phyloP scores from a whole-genome alignment of 2,113 vertebrate species.

The Psammodynastes pulverulentus region DNA sequence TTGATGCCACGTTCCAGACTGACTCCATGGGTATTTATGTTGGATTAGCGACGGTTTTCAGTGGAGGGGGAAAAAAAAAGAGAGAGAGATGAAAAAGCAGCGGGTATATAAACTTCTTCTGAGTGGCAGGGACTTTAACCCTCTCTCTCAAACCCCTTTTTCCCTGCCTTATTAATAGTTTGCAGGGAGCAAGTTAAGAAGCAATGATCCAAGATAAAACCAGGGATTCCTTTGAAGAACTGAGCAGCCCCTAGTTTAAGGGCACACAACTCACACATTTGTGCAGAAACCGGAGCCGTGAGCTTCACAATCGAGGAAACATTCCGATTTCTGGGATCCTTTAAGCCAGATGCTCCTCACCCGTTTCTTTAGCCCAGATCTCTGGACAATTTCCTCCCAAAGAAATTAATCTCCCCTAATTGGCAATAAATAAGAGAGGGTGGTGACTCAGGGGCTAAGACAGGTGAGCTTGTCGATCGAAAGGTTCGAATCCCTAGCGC shows the following conservation, averaged over 20 bases:
- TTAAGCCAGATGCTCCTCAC: not conserved
- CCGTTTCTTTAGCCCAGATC: not conserved
- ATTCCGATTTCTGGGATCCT: not conserved
- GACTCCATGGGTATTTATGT: conserved; percentile 62
- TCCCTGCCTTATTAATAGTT: not conserved
- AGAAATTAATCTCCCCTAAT: not conserved
- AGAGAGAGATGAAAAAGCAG: conserved; percentile 5
- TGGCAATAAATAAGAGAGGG: too few relatives aligned
- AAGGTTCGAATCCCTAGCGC: too few relatives aligned
- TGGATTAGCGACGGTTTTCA: conserved; percentile 53
- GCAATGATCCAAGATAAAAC: not conserved
- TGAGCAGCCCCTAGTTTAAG: not conserved
- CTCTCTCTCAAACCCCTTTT: not conserved
- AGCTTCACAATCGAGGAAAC: not conserved
- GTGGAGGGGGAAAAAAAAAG: too few relatives aligned
- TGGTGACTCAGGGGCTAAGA: too few relatives aligned
- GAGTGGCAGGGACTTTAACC: not conserved
- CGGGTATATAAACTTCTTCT: conserved; percentile 13
- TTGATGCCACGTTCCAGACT: conserved; percentile 53
- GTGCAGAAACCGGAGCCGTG: not conserved
- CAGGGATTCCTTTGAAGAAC: not conserved
- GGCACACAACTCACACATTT: not conserved
- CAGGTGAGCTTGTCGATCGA: too few relatives aligned
- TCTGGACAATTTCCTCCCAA: not conserved
- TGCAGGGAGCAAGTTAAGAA: not conserved